A percentile compares a stretch with the other conserved stretches of the same genome.
Conservation (phyloP, 2,888 invertebrate species). For the Andrena fulva region DNA sequence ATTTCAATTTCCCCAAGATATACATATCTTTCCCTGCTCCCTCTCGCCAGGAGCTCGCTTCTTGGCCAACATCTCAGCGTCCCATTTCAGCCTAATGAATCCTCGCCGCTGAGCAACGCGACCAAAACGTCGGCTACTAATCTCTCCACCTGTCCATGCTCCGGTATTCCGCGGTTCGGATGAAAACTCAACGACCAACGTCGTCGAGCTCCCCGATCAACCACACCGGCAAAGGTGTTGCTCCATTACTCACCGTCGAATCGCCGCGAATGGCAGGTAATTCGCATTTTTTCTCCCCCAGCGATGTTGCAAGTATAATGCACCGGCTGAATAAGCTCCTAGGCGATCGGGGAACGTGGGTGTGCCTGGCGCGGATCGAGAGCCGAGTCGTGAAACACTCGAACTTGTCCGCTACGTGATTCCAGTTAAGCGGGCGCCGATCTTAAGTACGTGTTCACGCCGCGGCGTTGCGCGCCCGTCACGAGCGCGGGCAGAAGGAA, state of each 20-base stretch:
- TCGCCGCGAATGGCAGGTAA: conserved; percentile 53
- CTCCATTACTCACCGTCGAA: conserved; percentile 47
- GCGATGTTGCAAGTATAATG: conserved; percentile 56
- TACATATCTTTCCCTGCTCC: no score
- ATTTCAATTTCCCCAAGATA: no score
- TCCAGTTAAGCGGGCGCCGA: conserved; percentile 43
- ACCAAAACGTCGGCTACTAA: not conserved
- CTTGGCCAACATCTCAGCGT: no score
- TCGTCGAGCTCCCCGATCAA: not conserved
- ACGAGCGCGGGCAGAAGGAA: conserved; percentile 49
- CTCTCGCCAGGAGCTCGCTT: no score
- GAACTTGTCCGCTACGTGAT: conserved; percentile 66
- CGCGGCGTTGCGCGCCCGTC: conserved; percentile 48
- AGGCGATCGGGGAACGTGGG: conserved; percentile 57
- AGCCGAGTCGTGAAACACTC: conserved; percentile 56
- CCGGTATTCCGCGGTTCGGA: no score
- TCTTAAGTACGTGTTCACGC: conserved; percentile 68
- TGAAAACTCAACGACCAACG: not conserved
- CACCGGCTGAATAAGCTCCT: conserved; percentile 31
- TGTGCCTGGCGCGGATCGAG: conserved; percentile 48
- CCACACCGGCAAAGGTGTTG: not conserved
- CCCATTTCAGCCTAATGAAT: no score
- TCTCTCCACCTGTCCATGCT: not conserved
- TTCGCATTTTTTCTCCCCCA: conserved; percentile 34
- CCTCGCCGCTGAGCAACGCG: no score